Percentiles rank a stretch among this genome's conserved stretches.
These are phyloP conservation scores for Carettochelys insculpta DNA, from an alignment of 2,113 vertebrate species.

Conservation along the genomic window DNA sequence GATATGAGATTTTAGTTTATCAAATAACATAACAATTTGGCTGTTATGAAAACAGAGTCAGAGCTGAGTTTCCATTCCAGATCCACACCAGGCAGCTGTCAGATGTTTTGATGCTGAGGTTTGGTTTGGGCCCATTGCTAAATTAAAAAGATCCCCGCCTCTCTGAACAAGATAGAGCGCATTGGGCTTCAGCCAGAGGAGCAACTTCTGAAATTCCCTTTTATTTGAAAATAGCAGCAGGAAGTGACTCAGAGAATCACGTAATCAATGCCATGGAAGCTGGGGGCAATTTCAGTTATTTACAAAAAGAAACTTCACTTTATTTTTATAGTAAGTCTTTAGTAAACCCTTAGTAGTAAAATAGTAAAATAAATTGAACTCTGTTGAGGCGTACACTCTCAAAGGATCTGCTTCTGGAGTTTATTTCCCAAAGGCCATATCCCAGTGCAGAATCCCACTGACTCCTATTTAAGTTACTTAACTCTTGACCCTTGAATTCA, in stretches of 20 bases:
- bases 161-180: not conserved
- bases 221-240: accelerated
- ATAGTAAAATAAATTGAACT: accelerated
- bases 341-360: not conserved
- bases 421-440: not conserved
- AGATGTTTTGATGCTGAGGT: accelerated
- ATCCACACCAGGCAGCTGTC: not conserved
- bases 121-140: not conserved
- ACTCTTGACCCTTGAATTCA: not conserved
- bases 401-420: not conserved
- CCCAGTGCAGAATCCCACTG: not conserved
- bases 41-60: not conserved
- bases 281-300: no score
- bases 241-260: not conserved
- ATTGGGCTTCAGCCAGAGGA: not conserved
- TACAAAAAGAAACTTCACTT: not conserved
- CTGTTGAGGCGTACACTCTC: accelerated
- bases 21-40: not conserved
- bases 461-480: not conserved
- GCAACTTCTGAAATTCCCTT: not conserved
- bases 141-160: not conserved
- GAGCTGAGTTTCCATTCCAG: not conserved
- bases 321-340: not conserved
- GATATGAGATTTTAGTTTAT: not conserved
- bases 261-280: no score